Conservation (phyloP, 2,797 vertebrate genomes). For the Pygocentrus nattereri region DNA sequence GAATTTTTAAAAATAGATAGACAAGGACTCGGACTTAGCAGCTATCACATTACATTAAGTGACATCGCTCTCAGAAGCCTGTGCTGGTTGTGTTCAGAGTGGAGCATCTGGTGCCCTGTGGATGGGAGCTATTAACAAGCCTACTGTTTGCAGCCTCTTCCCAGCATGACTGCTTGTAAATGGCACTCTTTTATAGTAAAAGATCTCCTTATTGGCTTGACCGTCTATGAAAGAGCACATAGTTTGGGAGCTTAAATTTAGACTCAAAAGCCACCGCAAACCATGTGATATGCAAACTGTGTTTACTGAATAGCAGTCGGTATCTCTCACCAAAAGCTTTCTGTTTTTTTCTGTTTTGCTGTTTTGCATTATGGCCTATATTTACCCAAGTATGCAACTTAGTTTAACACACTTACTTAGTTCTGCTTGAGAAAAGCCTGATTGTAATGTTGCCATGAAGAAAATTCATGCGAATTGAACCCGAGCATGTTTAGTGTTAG, state of each 20-base stretch:
- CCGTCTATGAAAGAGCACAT: slow-evolving; percentile 80
- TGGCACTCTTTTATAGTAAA: slow-evolving; percentile 79
- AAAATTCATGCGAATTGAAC: slow-evolving; percentile 10
- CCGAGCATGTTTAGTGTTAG: slow-evolving; percentile 31
- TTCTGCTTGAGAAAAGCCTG: slow-evolving; percentile 13
- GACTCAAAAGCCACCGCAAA: slow-evolving; percentile 74
- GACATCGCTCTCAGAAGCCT: slow-evolving; percentile 67
- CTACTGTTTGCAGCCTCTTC: slow-evolving; percentile 75
- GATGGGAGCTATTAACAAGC: slow-evolving; percentile 80
- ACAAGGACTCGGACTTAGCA: slow-evolving; percentile 51
- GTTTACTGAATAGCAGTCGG: slow-evolving; percentile 69
- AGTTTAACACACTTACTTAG: not conserved
- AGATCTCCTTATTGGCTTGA: slow-evolving; percentile 74
- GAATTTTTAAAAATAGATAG: slow-evolving; percentile 52
- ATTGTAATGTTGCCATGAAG: slow-evolving; percentile 18
- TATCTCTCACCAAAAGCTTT: slow-evolving; percentile 63
- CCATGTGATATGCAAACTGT: slow-evolving; percentile 72
- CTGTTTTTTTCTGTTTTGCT: slow-evolving; percentile 37
- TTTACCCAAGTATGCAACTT: slow-evolving; percentile 24
- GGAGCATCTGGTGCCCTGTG: slow-evolving; percentile 79
- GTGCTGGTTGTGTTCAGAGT: slow-evolving; percentile 64
- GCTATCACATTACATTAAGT: slow-evolving; percentile 68
- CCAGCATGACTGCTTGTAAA: slow-evolving; percentile 82
- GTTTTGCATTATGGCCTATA: not conserved
- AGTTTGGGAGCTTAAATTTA: slow-evolving; percentile 80